Evolutionary conservation across 2,888 invertebrate species (phyloP), one percentile per base, ranked within the genome.

Genomic region (Rhopalosiphum nymphaeae): DNA sequence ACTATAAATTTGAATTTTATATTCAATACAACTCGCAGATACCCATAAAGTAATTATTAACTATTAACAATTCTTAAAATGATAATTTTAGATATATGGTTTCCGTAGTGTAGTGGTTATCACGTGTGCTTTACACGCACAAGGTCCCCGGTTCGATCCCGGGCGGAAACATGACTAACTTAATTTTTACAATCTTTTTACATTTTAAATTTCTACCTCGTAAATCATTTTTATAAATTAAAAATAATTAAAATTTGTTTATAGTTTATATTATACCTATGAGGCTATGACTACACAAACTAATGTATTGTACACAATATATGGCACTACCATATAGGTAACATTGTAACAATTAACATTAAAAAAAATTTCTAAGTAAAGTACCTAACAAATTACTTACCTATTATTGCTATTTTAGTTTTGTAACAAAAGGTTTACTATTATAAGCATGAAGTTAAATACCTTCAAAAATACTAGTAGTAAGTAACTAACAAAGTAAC

Each of bases 91-190:
- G 0, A 11, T 10, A 85, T 9, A 10, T n/a, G 44, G 61, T 93
- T 93, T 87, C 92, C 67, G 78, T 93, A 89, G 78, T 89, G 78
- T 89, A 93, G 89, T 93, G 88, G 92, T 92, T 92, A 89, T 89
- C 88, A 92, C 87, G 87, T 88, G 92, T 88, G 67, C 88, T 92
- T 89, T 46, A 89, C 92, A 92, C 92, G 92, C 67, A 92, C 88
- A 92, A 92, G 67, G 88, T 92, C 87, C 92, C 67, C 92, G 61
- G 87, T 92, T 88, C 88, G 88, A 89, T 78, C 56, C 78, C 84
- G 78, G 93, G 53, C 56, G 56, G 89, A 89, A 93, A 93, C 89
- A 93, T 7, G 21, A 16, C 16, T 36, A 16, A 5, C 36, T 53
- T 56, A 9, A 49, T n/a, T 46, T n/a, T 46, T 16, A 78, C 21